phyloP scores from a whole-genome alignment of 1,140 invertebrate species.

The Battus philenor region DNA sequence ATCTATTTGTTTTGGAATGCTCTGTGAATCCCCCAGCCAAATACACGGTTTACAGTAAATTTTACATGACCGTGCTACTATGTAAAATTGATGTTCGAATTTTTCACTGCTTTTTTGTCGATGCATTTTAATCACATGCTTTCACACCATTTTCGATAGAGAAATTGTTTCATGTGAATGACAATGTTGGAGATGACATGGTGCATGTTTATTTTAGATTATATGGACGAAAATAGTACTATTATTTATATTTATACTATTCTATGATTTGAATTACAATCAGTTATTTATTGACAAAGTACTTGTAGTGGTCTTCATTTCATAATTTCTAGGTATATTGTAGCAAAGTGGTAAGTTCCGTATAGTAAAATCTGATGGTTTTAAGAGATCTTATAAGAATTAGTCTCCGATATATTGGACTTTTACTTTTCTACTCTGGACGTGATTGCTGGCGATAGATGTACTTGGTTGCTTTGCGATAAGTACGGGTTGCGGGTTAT shows the following conservation, averaged over 20 bases:
- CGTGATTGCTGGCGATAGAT: conserved; percentile 38
- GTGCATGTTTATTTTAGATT: conserved; percentile 48
- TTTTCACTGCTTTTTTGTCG: conserved; percentile 42
- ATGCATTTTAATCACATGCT: conserved; percentile 39
- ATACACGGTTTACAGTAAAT: conserved; percentile 25
- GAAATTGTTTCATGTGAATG: conserved; percentile 15
- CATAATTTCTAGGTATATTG: no score
- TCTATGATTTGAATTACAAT: no score
- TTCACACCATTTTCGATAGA: conserved; percentile 68
- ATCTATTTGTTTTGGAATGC: conserved; percentile 26
- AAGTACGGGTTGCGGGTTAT: conserved; percentile 21
- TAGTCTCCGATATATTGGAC: no score
- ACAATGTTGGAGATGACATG: conserved; percentile 30
- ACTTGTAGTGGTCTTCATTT: no score
- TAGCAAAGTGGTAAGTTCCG: no score
- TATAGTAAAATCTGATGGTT: no score
- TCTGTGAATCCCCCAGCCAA: conserved; percentile 17
- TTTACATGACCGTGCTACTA: conserved; percentile 48
- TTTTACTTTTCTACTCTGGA: neutral
- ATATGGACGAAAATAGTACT: no score
- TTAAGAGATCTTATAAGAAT: no score
- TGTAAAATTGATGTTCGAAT: conserved; percentile 61
- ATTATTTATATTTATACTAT: no score
- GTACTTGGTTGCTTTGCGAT: conserved; percentile 41
- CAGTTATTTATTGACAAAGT: no score